Percentiles rank a stretch among this genome's conserved stretches.
Evolutionary conservation across 2,888 invertebrate genomes (phyloP).

Genomic region (Rhamphomyia laevipes): DNA sequence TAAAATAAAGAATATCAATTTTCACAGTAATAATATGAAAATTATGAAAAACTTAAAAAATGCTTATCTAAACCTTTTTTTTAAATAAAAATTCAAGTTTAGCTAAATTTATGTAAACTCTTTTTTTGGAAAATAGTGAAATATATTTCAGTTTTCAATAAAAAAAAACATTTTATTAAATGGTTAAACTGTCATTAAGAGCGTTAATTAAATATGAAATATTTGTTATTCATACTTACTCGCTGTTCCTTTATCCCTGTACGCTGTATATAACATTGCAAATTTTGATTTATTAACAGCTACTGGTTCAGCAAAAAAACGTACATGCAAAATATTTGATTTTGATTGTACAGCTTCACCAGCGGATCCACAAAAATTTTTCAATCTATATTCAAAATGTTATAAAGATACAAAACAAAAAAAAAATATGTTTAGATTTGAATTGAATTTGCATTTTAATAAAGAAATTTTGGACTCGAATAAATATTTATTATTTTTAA

Average conservation of each 20-base stretch:
- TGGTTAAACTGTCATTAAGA: too few species aligned
- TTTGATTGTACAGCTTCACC: conserved; percentile 62
- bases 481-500: not conserved
- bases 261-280: conserved; percentile 62
- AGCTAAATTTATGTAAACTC: not conserved
- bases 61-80: too few species aligned
- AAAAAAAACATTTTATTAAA: too few species aligned
- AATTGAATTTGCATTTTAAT: not conserved
- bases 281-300: conserved; percentile 50
- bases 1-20: not conserved
- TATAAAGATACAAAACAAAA: not conserved
- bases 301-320: conserved; percentile 56
- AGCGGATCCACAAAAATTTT: conserved; percentile 75
- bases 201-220: too few species aligned
- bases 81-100: too few species aligned
- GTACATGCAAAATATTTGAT: conserved; percentile 57
- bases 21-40: conserved; percentile 19
- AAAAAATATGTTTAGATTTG: conserved; percentile 4
- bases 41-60: conserved; percentile 2
- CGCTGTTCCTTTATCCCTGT: conserved; percentile 45
- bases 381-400: conserved; percentile 36
- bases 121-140: too few species aligned
- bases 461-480: not conserved
- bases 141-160: not conserved
- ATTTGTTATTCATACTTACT: conserved; percentile 37